These are phyloP conservation scores for Acleris cristana DNA, from an alignment of 2,888 invertebrate species.

Conservation along the genomic window DNA sequence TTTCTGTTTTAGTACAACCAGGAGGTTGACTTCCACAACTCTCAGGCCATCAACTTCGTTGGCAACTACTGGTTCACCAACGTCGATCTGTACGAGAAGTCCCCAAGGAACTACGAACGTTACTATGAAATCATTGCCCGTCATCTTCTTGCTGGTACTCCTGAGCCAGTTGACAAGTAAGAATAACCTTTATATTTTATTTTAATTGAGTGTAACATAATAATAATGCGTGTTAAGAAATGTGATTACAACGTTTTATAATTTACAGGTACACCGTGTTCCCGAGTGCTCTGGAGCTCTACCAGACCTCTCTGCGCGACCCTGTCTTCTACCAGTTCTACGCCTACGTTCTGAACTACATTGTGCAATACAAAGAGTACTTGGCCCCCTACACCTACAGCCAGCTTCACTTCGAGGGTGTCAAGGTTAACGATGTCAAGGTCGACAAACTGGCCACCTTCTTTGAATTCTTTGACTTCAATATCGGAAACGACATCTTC, in stretches of 20 bases:
- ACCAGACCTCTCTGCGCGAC: slow-evolving; percentile 83
- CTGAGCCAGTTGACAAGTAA: slow-evolving; percentile 55
- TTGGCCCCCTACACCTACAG: slow-evolving; percentile 77
- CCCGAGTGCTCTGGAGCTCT: slow-evolving; percentile 81
- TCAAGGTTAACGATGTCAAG: slow-evolving; percentile 79
- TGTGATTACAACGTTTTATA: background rate
- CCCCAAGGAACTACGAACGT: slow-evolving; percentile 66
- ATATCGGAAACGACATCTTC: slow-evolving; percentile 65
- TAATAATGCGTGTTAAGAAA: background rate
- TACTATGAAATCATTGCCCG: slow-evolving; percentile 85
- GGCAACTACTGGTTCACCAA: slow-evolving; percentile 84
- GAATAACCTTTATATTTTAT: slow-evolving; percentile 26
- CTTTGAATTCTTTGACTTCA: slow-evolving; percentile 81
- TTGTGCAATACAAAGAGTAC: slow-evolving; percentile 78
- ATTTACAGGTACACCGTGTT: slow-evolving; percentile 64
- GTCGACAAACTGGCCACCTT: slow-evolving; percentile 83
- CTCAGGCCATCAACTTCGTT: slow-evolving; percentile 80
- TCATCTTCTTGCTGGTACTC: slow-evolving; percentile 65
- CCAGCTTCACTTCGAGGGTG: slow-evolving; percentile 76
- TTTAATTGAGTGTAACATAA: too few relatives aligned
- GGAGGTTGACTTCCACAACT: slow-evolving; percentile 61
- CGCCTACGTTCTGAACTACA: slow-evolving; percentile 75
- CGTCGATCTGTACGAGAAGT: slow-evolving; percentile 70
- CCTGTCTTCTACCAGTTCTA: slow-evolving; percentile 85
- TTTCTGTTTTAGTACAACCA: slow-evolving; percentile 56